Evolutionary conservation across 92 coral and sea anemone species (phyloP), one percentile per base, ranked within the genome.

Genomic region (Actinostola sp.): DNA sequence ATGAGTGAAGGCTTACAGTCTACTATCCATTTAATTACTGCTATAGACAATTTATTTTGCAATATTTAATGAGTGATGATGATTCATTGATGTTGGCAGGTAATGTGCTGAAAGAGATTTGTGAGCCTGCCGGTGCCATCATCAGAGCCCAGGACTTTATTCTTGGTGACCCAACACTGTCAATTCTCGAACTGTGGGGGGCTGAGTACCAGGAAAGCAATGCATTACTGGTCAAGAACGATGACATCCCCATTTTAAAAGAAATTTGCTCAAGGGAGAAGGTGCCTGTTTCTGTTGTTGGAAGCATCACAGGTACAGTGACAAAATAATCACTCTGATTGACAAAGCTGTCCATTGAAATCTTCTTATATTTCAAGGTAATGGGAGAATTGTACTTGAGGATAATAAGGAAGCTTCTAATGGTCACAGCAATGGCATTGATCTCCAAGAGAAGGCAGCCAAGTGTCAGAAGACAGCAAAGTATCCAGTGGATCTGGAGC

Each of bases 121-220:
- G 84, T 32, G 98, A 93, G 32, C 98, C 98, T 66, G 89, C 98
- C 32, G 98, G 98, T 44, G 97, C 98, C 6, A 38, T 91, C 24
- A 93, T 93, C 68, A 70, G 86, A 54, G 83, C 78, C 16, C 74
- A 80, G 52, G 92, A 91, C 57, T 93, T 93, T 57, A 70, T 67
- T 25, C 90, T 93, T 41, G 98, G 98, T 28, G 98, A 93, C 62
- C 98, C 98, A 39, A 93, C 98, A n/a, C 68, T 93, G 72, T 93
- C 98, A 44, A 86, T 92, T 34, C 78, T 93, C 73, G 98, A 93
- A 71, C 69, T 93, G 63, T 93, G 98, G 98, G 98, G 98, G 11
- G 98, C 98, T 24, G 98, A 93, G 72, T 93, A 93, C 81, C 98
- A 93, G 44, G 98, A 93, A 67, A 93, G 97, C 33, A 93, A 91